Conservation (phyloP, 2,888 invertebrate genomes). For the Phania funesta region DNA sequence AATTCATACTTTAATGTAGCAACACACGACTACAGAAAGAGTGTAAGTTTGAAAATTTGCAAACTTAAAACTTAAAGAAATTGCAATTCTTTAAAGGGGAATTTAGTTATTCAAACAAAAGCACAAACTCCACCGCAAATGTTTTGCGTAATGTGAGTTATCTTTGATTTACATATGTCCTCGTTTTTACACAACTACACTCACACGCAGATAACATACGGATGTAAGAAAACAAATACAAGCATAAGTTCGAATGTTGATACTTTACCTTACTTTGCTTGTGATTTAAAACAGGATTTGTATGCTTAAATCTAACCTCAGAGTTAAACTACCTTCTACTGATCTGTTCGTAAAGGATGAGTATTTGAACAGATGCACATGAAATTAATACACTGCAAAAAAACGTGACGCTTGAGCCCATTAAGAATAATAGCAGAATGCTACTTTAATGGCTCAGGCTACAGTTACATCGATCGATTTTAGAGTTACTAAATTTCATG, state of each 20-base stretch:
- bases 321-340: slow-evolving; percentile 50
- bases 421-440: no score
- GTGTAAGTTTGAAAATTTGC: background rate
- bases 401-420: no score
- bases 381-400: no score
- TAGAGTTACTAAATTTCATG: no score
- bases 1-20: background rate
- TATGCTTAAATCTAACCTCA: slow-evolving; percentile 46
- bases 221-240: background rate
- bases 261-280: slow-evolving; percentile 45
- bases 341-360: slow-evolving; percentile 1
- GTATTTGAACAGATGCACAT: no score
- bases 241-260: background rate
- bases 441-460: no score
- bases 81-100: slow-evolving; percentile 47
- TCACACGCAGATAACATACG: background rate
- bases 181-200: background rate
- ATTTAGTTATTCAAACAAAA: slow-evolving; percentile 25
- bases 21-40: no score
- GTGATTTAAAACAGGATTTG: slow-evolving; percentile 59
- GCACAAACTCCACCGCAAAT: slow-evolving; percentile 12
- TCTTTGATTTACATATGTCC: background rate
- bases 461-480: no score
- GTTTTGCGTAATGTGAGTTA: slow-evolving; percentile 8
- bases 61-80: slow-evolving; percentile 8